Evolutionary conservation across 2,888 invertebrate genomes (phyloP).

Genomic region (Melanotus villosus): DNA sequence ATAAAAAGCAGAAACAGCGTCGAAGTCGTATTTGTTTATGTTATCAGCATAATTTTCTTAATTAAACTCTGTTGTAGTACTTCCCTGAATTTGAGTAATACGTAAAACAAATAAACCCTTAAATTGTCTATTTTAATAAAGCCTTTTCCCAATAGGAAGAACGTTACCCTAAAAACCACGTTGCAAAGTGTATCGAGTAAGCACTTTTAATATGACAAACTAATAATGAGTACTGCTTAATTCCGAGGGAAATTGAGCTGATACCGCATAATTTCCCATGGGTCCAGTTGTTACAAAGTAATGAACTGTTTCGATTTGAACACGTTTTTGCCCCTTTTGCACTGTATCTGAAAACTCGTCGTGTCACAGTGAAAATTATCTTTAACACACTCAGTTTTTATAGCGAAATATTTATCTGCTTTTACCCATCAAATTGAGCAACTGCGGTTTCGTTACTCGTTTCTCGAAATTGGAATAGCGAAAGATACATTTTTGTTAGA

Average conservation of each 20-base stretch:
- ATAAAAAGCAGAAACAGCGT: too few relatives aligned
- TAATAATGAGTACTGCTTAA: conserved; percentile 42
- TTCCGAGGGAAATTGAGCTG: conserved; percentile 46
- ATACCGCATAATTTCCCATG: conserved; percentile 52
- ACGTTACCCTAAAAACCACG: background rate
- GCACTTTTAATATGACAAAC: conserved; percentile 34
- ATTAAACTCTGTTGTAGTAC: too few relatives aligned
- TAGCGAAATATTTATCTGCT: too few relatives aligned
- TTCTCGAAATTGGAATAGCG: too few relatives aligned
- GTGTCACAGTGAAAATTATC: conserved; percentile 18
- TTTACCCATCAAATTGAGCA: too few relatives aligned
- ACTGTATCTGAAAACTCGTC: conserved; percentile 16
- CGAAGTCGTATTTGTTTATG: too few relatives aligned
- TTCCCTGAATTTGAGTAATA: too few relatives aligned
- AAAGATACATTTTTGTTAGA: too few relatives aligned
- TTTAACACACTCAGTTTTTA: conserved; percentile 10
- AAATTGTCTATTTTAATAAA: background rate
- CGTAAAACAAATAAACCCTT: too few relatives aligned
- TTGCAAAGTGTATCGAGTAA: background rate
- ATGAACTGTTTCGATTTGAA: conserved; percentile 47
- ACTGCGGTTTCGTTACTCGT: too few relatives aligned
- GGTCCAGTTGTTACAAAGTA: conserved; percentile 45
- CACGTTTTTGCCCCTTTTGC: conserved; percentile 30
- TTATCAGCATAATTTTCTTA: too few relatives aligned
- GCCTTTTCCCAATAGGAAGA: background rate